phyloP scores from a whole-genome alignment of 1,140 invertebrate species.

The Choristoneura fumiferana region DNA sequence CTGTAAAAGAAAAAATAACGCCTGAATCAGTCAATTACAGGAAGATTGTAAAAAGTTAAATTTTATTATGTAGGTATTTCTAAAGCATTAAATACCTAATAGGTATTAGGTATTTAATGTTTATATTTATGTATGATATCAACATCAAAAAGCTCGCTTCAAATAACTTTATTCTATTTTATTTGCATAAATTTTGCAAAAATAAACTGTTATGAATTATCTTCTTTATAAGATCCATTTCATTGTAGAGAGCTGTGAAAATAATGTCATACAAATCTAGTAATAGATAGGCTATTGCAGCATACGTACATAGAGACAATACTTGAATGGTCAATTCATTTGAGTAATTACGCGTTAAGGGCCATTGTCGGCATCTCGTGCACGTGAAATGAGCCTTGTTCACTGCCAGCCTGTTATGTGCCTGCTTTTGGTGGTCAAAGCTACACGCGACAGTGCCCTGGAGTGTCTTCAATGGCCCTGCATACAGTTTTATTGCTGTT shows the following conservation, averaged over 20 bases:
- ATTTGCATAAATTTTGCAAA: too few species aligned
- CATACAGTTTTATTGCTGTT: constrained; percentile 42
- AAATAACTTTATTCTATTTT: too few species aligned
- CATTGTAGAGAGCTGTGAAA: constrained; percentile 28
- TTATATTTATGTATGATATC: too few species aligned
- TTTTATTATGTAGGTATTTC: too few species aligned
- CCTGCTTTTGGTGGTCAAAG: constrained; percentile 48
- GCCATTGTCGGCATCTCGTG: constrained; percentile 75
- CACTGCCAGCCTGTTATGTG: constrained; percentile 61
- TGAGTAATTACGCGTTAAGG: constrained; percentile 77
- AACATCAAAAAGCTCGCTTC: too few species aligned
- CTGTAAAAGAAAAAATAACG: too few species aligned
- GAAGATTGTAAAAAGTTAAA: too few species aligned
- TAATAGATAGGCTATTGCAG: constrained; percentile 13
- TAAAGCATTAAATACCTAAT: too few species aligned
- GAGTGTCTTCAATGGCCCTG: constrained; percentile 46
- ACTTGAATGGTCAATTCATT: constrained; percentile 76
- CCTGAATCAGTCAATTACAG: too few species aligned
- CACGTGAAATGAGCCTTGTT: constrained; percentile 70
- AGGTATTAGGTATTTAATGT: too few species aligned
- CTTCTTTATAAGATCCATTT: too few species aligned
- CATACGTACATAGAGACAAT: constrained; percentile 64
- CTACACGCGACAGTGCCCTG: constrained; percentile 38
- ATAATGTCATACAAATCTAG: constrained; percentile 55
- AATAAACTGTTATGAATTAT: too few species aligned